Conservation (phyloP, 1,140 invertebrate species). For the Cyclargus thomasi region DNA sequence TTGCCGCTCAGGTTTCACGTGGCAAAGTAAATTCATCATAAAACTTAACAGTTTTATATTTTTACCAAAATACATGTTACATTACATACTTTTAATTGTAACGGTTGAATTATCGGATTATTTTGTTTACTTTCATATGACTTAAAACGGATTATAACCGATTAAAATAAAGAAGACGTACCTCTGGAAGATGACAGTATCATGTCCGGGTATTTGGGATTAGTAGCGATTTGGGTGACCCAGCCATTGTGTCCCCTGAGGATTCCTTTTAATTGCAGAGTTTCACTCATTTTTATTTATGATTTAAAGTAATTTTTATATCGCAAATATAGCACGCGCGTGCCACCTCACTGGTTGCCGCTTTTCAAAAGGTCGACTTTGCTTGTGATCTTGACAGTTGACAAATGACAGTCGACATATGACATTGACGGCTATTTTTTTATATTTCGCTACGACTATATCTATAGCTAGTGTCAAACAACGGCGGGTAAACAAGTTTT, state of each 20-base stretch:
- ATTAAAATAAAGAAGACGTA: constrained; percentile 65
- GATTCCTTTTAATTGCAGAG: constrained; percentile 93
- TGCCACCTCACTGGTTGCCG: not conserved
- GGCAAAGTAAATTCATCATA: constrained; percentile 72
- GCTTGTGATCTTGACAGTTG: no score
- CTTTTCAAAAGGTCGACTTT: not conserved
- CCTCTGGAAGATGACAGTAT: constrained; percentile 98
- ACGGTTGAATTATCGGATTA: not conserved
- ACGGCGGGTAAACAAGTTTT: no score
- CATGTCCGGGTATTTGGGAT: constrained; percentile 98
- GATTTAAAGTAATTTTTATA: not conserved
- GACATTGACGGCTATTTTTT: no score
- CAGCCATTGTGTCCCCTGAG: constrained; percentile 98
- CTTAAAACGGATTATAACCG: not conserved
- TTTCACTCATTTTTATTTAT: constrained; percentile 82
- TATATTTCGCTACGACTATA: no score
- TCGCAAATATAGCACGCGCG: not conserved
- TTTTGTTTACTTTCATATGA: not conserved
- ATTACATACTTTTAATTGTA: not conserved
- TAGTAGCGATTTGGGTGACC: constrained; percentile 99
- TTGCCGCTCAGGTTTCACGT: constrained; percentile 75
- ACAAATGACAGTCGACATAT: no score
- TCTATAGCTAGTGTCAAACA: no score
- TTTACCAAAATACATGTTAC: not conserved
- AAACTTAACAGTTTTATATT: not conserved